phyloP scores from a whole-genome alignment of 2,888 invertebrate genomes.

The Acronicta aceris region DNA sequence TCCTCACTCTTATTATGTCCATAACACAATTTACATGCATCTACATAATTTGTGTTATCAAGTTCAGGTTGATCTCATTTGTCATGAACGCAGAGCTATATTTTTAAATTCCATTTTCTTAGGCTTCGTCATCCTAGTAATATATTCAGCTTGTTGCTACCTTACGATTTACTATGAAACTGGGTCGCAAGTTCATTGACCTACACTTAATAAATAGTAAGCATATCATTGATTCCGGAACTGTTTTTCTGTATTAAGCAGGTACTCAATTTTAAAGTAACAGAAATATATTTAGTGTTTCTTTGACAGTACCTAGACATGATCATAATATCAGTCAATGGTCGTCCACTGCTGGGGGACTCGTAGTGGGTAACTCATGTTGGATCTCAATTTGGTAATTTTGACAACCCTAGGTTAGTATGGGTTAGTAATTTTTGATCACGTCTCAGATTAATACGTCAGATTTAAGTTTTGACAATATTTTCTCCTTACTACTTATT shows the following conservation, averaged over 20 bases:
- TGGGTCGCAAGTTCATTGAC: too few relatives aligned
- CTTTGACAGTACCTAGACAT: too few relatives aligned
- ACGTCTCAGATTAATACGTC: slow-evolving; percentile 19
- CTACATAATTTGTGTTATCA: slow-evolving; percentile 42
- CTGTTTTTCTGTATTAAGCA: too few relatives aligned
- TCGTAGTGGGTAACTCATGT: too few relatives aligned
- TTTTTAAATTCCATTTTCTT: slow-evolving; percentile 14
- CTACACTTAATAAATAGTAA: too few relatives aligned
- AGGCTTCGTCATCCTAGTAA: slow-evolving; percentile 10
- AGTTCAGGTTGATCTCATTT: slow-evolving; percentile 38
- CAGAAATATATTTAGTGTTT: too few relatives aligned
- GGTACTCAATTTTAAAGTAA: too few relatives aligned
- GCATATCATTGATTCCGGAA: too few relatives aligned
- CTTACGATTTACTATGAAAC: too few relatives aligned
- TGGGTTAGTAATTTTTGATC: neutral
- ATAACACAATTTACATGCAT: slow-evolving; percentile 36
- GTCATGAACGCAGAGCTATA: slow-evolving; percentile 24
- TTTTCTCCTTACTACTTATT: slow-evolving; percentile 36
- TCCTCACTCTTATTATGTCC: slow-evolving; percentile 31
- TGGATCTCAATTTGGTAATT: neutral
- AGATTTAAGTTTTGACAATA: slow-evolving; percentile 25
- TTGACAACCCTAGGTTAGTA: neutral
- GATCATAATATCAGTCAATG: too few relatives aligned
- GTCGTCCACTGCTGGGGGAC: too few relatives aligned
- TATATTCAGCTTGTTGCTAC: neutral